Conservation (phyloP, 2,888 invertebrate genomes). For the Mythimna ferrago region DNA sequence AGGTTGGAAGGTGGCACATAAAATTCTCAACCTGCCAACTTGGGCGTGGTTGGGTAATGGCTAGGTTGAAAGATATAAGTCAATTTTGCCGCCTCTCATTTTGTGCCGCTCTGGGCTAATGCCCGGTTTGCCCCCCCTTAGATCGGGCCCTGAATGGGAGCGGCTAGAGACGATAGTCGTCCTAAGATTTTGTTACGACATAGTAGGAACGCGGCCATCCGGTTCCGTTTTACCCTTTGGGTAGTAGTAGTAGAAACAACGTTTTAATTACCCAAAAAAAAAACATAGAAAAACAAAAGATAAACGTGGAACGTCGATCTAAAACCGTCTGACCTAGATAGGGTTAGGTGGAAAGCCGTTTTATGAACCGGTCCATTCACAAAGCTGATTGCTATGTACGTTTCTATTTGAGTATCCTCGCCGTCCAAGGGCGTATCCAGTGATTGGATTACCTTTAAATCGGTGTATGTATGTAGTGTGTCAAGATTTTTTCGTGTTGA, state of each 20-base stretch:
- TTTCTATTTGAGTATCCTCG: constrained; percentile 60
- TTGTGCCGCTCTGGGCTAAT: too few species aligned
- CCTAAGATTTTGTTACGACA: too few species aligned
- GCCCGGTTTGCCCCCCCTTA: too few species aligned
- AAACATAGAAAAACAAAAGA: constrained; percentile 18
- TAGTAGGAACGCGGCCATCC: too few species aligned
- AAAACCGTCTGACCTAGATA: constrained; percentile 55
- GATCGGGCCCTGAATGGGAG: too few species aligned
- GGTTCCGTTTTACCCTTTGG: too few species aligned
- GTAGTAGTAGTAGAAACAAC: constrained; percentile 1
- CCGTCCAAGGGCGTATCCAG: constrained; percentile 22
- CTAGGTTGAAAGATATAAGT: too few species aligned
- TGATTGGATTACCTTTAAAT: constrained; percentile 59
- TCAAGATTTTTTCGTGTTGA: constrained; percentile 31
- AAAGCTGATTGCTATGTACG: constrained; percentile 64
- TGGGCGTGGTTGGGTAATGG: too few species aligned
- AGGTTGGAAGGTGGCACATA: too few species aligned
- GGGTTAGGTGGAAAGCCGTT: constrained; percentile 51
- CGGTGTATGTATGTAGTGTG: constrained; percentile 26
- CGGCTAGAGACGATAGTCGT: too few species aligned
- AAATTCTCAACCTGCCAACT: too few species aligned
- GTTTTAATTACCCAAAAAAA: background rate
- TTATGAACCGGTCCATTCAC: constrained; percentile 58
- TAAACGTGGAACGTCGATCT: constrained; percentile 15
- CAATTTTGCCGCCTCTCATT: too few species aligned